Base-by-base conservation (phyloP, 2,888 invertebrate genomes). In the Falcaria lacertinaria region DNA sequence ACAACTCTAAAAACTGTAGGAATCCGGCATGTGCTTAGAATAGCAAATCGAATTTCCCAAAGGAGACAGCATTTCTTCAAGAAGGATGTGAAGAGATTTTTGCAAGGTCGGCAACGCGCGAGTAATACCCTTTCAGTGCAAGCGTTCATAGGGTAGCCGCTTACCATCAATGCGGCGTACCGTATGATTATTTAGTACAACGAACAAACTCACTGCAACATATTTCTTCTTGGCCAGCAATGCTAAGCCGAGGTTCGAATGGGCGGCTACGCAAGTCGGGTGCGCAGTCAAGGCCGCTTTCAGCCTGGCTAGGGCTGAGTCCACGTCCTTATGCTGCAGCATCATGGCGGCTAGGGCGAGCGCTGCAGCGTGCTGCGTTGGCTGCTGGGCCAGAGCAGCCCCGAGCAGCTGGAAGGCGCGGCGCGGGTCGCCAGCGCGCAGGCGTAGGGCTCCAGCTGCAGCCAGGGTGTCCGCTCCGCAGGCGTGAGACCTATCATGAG, bases 371-470 rank as follows among this genome's bases (percentile, higher is more conserved):
- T 82, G 89, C 52, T 89, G 85, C 8, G 80, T 74, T 2, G 90
- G 85, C 49, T 84, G 81, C 50, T 83, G 83, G 1, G 90, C 75
- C 16, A 91, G 58, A 44, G 91, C 87, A 57, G 91, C 84, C 47
- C 91, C 86, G 22, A 91, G 69, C 49, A 91, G 74, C 72, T 91
- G 86, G 79, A 91, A 85, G 47, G 91, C 81, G 45, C 84, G 76
- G 5, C 89, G 78, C 44, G 89, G 76, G 51, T 91, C 79, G 28
- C 89, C 81, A 65, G 90, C 74, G 64, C 90, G 58, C 44, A 91
- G 73, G 36, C 90, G 77, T 44, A 91, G 63, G 7, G 91, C 77
- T 16, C 91, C 79, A 47, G 91, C 86, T 48, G 90, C 79, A 0
- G 88, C 86, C 54, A 91, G 52, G n/a, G 91, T 82, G 52, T 91